A percentile compares a stretch with the other conserved stretches of the same genome.
Evolutionary conservation across 92 coral and sea anemone genomes (phyloP).

Genomic region (Actinostola sp.): DNA sequence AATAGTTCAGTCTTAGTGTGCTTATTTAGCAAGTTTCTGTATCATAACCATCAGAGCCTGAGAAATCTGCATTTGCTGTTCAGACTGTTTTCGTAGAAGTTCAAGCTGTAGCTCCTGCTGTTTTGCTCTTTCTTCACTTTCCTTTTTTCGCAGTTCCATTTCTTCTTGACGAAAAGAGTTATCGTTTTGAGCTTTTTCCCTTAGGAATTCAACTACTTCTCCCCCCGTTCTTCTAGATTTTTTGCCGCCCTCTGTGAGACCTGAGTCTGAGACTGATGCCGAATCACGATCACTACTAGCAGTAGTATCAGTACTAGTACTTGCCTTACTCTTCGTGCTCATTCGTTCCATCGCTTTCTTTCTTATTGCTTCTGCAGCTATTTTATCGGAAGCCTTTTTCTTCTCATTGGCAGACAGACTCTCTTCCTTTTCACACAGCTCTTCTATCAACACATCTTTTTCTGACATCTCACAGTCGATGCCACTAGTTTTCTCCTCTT

Average conservation of each 20-base stretch:
- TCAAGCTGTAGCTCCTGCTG: background rate
- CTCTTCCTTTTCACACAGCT: constrained; percentile 45
- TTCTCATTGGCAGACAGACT: constrained; percentile 41
- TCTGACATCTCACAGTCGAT: constrained; percentile 62
- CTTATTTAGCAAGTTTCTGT: constrained; percentile 17
- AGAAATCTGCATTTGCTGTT: background rate
- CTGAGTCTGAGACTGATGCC: no score
- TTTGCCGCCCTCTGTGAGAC: constrained; percentile 5
- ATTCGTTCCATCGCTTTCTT: constrained; percentile 55
- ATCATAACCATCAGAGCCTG: background rate
- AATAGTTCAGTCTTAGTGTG: no score
- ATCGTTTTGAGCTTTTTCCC: constrained; percentile 48
- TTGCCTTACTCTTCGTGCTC: no score
- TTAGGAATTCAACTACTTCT: constrained; percentile 56
- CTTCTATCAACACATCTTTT: constrained; percentile 55
- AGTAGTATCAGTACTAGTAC: no score
- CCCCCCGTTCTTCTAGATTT: constrained; percentile 41
- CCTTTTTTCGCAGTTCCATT: no score
- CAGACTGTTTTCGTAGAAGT: background rate
- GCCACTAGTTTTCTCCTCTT: constrained; percentile 57
- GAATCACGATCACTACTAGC: no score
- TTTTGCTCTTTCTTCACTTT: background rate
- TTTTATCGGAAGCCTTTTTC: constrained; percentile 50
- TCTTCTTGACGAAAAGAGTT: no score
- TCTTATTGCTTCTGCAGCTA: constrained; percentile 56